phyloP scores from a whole-genome alignment of 2,888 invertebrate species.

The Chrysopilus asiliformis region DNA sequence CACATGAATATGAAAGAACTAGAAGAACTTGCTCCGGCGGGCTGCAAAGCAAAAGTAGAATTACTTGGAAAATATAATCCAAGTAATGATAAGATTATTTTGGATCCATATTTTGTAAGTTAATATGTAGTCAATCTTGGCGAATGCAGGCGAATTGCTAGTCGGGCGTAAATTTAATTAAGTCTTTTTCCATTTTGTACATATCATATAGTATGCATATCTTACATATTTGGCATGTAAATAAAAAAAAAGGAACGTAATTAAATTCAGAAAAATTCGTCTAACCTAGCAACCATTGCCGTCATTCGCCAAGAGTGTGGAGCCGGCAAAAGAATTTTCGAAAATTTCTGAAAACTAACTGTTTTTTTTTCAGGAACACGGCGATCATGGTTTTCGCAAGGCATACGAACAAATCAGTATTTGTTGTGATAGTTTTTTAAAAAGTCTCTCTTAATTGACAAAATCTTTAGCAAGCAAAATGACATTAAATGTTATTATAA shows the following conservation, averaged over 20 bases:
- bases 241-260: too few relatives aligned
- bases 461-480: too few relatives aligned
- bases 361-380: slow-evolving; percentile 22
- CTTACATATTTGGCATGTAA: too few relatives aligned
- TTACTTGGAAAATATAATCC: slow-evolving; percentile 75
- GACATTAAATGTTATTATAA: too few relatives aligned
- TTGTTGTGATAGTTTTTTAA: slow-evolving; percentile 21
- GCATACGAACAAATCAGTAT: slow-evolving; percentile 24
- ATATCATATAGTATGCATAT: too few relatives aligned
- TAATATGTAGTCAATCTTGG: slow-evolving; percentile 1
- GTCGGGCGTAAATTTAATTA: too few relatives aligned
- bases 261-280: too few relatives aligned
- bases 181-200: too few relatives aligned
- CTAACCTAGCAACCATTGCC: too few relatives aligned
- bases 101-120: slow-evolving; percentile 79
- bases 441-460: slow-evolving; percentile 4
- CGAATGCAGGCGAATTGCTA: too few relatives aligned
- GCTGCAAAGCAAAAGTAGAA: slow-evolving; percentile 53
- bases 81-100: slow-evolving; percentile 59
- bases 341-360: slow-evolving; percentile 2
- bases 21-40: slow-evolving; percentile 43
- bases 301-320: too few relatives aligned
- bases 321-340: too few relatives aligned
- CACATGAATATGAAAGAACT: slow-evolving; percentile 61
- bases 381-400: slow-evolving; percentile 23